These are phyloP conservation scores for Lamproptera curius DNA, from an alignment of 2,888 invertebrate genomes.

Conservation along the genomic window DNA sequence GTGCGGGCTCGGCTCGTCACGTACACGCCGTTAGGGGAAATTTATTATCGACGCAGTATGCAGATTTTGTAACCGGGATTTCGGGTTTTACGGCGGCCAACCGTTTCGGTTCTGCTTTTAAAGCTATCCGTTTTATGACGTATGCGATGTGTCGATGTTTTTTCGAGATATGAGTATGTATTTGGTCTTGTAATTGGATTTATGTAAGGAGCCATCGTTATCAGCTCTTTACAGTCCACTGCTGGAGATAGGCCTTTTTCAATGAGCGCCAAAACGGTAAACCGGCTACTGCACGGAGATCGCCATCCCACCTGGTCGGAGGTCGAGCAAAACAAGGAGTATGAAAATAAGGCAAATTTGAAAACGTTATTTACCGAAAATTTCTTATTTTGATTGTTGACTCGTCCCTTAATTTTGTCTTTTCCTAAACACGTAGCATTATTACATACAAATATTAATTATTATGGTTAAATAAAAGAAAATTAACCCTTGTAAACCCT, in stretches of 20 bases:
- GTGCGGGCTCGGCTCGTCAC: constrained; percentile 47
- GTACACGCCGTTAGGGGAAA: constrained; percentile 56
- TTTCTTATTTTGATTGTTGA: neutral
- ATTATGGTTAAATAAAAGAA: too few species aligned
- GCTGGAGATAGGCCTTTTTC: too few species aligned
- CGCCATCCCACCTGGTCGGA: neutral
- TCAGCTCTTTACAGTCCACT: too few species aligned
- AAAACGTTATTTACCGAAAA: neutral
- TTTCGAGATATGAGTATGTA: too few species aligned
- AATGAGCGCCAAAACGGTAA: too few species aligned
- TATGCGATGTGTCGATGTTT: too few species aligned
- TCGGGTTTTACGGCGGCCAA: neutral
- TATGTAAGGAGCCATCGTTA: neutral
- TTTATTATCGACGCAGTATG: constrained; percentile 55
- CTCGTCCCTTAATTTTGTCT: neutral
- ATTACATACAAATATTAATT: too few species aligned
- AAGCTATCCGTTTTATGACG: constrained; percentile 30
- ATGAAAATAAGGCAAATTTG: neutral
- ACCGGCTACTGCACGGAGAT: too few species aligned
- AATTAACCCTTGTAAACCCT: too few species aligned
- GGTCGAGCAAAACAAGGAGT: neutral
- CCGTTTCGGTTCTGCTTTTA: constrained; percentile 37
- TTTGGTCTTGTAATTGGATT: neutral
- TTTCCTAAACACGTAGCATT: neutral
- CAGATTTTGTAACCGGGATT: constrained; percentile 38